Conservation (phyloP, 2,113 vertebrate species). For the Alligator mississippiensis region DNA sequence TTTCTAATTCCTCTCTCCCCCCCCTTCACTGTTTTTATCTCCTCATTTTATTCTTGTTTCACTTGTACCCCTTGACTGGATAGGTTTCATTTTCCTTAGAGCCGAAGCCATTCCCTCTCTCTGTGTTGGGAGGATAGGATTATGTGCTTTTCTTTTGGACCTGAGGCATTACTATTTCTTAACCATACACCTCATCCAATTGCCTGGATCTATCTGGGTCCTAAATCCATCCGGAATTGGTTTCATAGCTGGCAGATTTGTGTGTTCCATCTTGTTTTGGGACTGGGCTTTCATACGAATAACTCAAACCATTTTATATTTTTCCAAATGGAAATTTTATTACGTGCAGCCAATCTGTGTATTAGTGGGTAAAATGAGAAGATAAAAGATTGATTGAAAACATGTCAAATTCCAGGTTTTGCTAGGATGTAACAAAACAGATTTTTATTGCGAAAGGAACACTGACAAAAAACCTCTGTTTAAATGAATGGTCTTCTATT, state of each 20-base stretch:
- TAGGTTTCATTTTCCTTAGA: conserved; percentile 18
- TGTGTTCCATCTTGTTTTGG: conserved; percentile 56
- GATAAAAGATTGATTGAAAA: conserved; percentile 59
- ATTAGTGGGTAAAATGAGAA: conserved; percentile 17
- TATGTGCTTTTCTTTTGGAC: conserved; percentile 46
- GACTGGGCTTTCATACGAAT: conserved; percentile 45
- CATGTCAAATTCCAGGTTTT: conserved; percentile 31
- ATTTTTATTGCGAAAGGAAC: not conserved
- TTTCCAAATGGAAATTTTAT: conserved; percentile 62
- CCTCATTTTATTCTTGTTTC: fast-evolving
- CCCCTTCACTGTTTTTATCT: not conserved
- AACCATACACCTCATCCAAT: conserved; percentile 53
- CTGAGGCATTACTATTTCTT: conserved; percentile 61
- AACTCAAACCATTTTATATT: conserved; percentile 51
- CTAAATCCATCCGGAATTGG: conserved; percentile 63
- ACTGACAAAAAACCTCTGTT: conserved; percentile 2
- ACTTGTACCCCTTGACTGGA: not conserved
- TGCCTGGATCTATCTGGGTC: conserved; percentile 57
- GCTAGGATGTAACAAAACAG: not conserved
- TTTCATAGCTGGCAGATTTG: conserved; percentile 67
- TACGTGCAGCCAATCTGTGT: conserved; percentile 35
- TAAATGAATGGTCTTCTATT: conserved; percentile 35
- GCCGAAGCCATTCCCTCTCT: not conserved
- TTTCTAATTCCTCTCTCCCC: not conserved
- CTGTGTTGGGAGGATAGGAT: conserved; percentile 21